Percentiles rank a stretch among this genome's conserved stretches.
Evolutionary conservation across 2,797 vertebrate genomes (phyloP).

Genomic region (Arrhamphus sclerolepis): DNA sequence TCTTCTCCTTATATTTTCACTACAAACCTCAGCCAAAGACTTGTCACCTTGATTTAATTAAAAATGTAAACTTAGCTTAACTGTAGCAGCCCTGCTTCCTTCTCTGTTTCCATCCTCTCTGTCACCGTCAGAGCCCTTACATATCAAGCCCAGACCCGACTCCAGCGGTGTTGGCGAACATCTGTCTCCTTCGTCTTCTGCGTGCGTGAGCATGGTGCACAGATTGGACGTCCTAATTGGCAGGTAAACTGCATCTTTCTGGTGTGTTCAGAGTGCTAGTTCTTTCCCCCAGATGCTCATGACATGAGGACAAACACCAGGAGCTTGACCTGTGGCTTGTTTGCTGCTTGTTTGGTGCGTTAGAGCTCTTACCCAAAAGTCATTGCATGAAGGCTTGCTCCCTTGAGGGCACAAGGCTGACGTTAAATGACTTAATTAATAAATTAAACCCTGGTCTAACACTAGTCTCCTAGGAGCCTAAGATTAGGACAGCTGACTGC

Average conservation of each 20-base stretch:
- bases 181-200: no score
- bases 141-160: no score
- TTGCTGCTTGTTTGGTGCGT: no score
- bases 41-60: conserved; percentile 63
- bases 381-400: conserved; percentile 36
- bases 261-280: no score
- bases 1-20: conserved; percentile 37
- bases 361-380: not conserved
- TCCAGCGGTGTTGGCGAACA: no score
- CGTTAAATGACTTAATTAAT: conserved; percentile 44
- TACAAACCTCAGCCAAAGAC: conserved; percentile 44
- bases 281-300: no score
- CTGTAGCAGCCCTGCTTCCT: not conserved
- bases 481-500: conserved; percentile 52
- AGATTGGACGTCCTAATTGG: no score
- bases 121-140: conserved; percentile 1
- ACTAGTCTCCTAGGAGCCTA: conserved; percentile 44
- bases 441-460: conserved; percentile 51
- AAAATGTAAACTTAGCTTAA: conserved; percentile 26
- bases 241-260: no score
- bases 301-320: no score
- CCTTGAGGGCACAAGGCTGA: conserved; percentile 38
- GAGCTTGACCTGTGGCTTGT: no score
- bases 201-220: no score
- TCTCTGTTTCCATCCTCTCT: conserved; percentile 6